Base-by-base conservation (phyloP, 2,888 invertebrate species). In the Hydropsyche betteni region DNA sequence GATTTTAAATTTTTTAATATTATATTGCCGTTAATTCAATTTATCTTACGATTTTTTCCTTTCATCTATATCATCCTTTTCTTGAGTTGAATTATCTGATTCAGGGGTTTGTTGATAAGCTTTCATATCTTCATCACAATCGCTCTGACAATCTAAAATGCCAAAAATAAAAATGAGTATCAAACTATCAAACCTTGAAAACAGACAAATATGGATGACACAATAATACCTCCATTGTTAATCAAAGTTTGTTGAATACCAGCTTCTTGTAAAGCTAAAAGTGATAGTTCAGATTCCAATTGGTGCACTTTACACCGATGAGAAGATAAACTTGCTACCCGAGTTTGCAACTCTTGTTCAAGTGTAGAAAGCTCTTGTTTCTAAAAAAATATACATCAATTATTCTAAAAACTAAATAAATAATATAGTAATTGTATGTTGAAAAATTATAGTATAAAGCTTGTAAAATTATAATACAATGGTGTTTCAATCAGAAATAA, bases 341-440 rank as follows among this genome's bases (percentile, higher is more conserved):
- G 90, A 75, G 84, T 89, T 82, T 88, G 89, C 3, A 94, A 84
- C 84, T 93, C 91, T 2, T 88, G 89, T 82, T 94, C 94, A 74
- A 94, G 81, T 55, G 90, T 90, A 36, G 90, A 88, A 51, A 94
- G 84, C 83, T 94, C 93, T 80, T 91, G 91, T 84, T 92, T 91
- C 93, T 93, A 69, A 83, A 82, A 51, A 33, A 16, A 38, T 75
- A 61, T 24, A 61, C 4, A 61, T 55, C 24, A 24, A 24, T 24
- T 24, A 24, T 24, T 24, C 1, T 24, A 1, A 24, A 24, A 24
- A 24, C 1, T 24, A 24, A 24, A 2, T 24, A 1, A 24, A 24
- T 24, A 24, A 24, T 24, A 24, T 24, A 24, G 24, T 24, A 24
- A 24, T 24, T 24, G 24, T 24, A 24, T 2, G 24, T 24, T 24